A percentile compares a stretch with the other conserved stretches of the same genome.
Conservation (phyloP, 2,888 invertebrate species). For the Cremastobaeus sp. region DNA sequence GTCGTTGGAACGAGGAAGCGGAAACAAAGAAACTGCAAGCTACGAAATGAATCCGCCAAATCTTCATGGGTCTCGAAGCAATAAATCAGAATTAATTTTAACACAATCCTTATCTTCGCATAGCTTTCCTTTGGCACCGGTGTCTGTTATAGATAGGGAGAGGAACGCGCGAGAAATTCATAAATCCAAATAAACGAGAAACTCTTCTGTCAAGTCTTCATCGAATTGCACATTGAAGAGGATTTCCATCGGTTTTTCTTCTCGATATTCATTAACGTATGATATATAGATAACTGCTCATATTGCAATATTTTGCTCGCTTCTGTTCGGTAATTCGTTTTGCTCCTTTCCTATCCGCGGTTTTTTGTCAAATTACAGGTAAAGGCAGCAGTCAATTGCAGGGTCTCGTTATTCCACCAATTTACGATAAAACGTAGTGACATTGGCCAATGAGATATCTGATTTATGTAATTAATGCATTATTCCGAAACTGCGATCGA, state of each 20-base stretch:
- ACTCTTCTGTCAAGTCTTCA: conserved; percentile 59
- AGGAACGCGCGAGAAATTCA: conserved; percentile 65
- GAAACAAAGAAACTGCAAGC: conserved; percentile 26
- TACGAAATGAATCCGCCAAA: conserved; percentile 53
- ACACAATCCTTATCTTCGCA: conserved; percentile 66
- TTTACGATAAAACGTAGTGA: conserved; percentile 33
- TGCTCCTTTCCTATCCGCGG: conserved; percentile 1
- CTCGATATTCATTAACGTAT: conserved; percentile 62
- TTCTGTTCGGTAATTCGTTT: conserved; percentile 10
- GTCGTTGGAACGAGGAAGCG: conserved; percentile 5
- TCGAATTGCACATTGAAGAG: conserved; percentile 58
- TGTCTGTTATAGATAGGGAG: conserved; percentile 53
- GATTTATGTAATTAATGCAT: conserved; percentile 48
- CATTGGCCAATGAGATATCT: conserved; percentile 34
- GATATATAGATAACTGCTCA: conserved; percentile 51
- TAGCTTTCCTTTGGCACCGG: conserved; percentile 64
- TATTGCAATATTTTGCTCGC: conserved; percentile 45
- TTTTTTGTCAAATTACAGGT: conserved; percentile 36
- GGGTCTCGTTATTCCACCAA: conserved; percentile 28
- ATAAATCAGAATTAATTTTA: conserved; percentile 74
- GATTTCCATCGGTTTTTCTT: conserved; percentile 53
- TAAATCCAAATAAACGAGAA: conserved; percentile 72
- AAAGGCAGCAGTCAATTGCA: conserved; percentile 55
- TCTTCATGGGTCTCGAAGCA: conserved; percentile 57
- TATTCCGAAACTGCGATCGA: conserved; percentile 16